phyloP scores from a whole-genome alignment of 2,113 vertebrate species.

The Anolis sagrei region DNA sequence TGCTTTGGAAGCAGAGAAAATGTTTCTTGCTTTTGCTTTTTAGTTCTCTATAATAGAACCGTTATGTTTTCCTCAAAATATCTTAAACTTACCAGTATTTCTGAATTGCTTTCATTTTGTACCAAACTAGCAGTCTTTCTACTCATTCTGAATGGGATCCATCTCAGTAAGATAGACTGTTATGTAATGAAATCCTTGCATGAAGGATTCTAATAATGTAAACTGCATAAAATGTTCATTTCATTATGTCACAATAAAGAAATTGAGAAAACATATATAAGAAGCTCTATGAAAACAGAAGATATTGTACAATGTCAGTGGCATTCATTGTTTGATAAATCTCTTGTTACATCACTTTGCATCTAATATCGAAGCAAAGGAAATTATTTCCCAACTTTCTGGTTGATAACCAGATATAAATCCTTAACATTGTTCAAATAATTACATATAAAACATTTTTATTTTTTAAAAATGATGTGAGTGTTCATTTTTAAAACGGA shows the following conservation, averaged over 20 bases:
- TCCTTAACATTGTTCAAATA: not conserved
- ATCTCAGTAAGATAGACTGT: not conserved
- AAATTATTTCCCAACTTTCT: not conserved
- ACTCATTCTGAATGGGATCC: not conserved
- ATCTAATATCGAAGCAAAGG: conserved; percentile 26
- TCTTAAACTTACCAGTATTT: not conserved
- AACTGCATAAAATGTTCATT: not conserved
- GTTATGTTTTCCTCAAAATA: not conserved
- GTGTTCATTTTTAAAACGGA: not conserved
- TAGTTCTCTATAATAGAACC: not conserved
- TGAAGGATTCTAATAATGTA: conserved; percentile 3
- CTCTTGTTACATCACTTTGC: conserved; percentile 10
- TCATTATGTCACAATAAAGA: not conserved
- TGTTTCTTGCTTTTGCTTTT: not conserved
- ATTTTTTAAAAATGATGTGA: not conserved
- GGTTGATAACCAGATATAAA: conserved; percentile 14
- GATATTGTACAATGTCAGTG: not conserved
- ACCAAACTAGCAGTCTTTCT: not conserved
- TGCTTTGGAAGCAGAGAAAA: not conserved
- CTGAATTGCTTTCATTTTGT: not conserved
- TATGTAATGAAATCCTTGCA: not conserved
- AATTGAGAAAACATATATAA: not conserved
- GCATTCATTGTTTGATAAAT: not conserved
- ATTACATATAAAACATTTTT: not conserved
- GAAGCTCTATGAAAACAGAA: not conserved